phyloP scores from a whole-genome alignment of 2,888 invertebrate genomes.

The Hydriomena furcata region DNA sequence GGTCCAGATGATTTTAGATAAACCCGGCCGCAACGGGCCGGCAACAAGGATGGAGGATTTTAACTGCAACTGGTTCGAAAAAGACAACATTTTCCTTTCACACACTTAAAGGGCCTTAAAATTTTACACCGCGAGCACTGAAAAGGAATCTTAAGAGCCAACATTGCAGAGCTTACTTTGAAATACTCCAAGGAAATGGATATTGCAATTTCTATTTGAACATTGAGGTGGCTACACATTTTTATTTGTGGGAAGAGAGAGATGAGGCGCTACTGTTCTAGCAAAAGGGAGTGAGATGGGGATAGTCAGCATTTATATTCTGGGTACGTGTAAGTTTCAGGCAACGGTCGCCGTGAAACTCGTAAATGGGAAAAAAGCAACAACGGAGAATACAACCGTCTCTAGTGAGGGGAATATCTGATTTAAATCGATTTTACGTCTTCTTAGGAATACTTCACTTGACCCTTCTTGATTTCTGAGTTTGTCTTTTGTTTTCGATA shows the following conservation, averaged over 20 bases:
- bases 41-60: slow-evolving; percentile 77
- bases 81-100: slow-evolving; percentile 75
- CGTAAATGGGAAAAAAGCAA: slow-evolving; percentile 84
- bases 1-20: slow-evolving; percentile 80
- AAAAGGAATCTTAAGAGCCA: slow-evolving; percentile 46
- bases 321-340: slow-evolving; percentile 83
- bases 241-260: slow-evolving; percentile 76
- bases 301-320: slow-evolving; percentile 79
- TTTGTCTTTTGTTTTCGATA: too few relatives aligned
- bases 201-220: slow-evolving; percentile 77
- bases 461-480: too few relatives aligned
- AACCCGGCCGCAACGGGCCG: slow-evolving; percentile 63
- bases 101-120: slow-evolving; percentile 54
- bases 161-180: slow-evolving; percentile 52
- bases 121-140: slow-evolving; percentile 23
- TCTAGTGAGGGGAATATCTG: slow-evolving; percentile 69
- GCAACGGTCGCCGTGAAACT: slow-evolving; percentile 84
- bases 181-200: slow-evolving; percentile 51
- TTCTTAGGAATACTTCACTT: background rate
- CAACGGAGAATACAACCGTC: slow-evolving; percentile 79
- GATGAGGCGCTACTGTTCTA: slow-evolving; percentile 48
- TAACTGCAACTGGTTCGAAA: slow-evolving; percentile 80
- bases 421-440: slow-evolving; percentile 40
- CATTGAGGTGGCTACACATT: slow-evolving; percentile 78
- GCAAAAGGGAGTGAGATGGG: slow-evolving; percentile 54